Evolutionary conservation across 2,888 invertebrate species (phyloP), one percentile per base, ranked within the genome.

Genomic region (Acanthacorydalis orientalis): DNA sequence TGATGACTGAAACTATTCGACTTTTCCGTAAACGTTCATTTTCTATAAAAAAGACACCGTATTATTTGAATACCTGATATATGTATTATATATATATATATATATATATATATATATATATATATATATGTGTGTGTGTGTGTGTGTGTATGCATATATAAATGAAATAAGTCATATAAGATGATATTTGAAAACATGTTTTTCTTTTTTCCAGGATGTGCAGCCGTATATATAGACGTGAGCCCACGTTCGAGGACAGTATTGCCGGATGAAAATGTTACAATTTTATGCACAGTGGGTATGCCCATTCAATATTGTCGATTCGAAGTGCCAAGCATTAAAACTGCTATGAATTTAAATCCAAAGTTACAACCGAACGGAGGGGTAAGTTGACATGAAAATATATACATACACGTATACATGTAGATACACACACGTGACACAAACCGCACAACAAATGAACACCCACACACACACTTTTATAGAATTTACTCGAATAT

Each of bases 231-330:
- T 7, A 72, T 76, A 40, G 74, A 75, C 12, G 72, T 76, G 15
- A 63, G 67, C 0, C 75, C 74, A 0, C 62, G 56, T 9, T 69
- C 73, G 48, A 69, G 70, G 0, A 70, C 76, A 2, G 70, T 73
- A 2, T 63, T 74, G n/a, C 66, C 73, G 0, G 75, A 75, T 0
- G 72, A 72, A 42, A 71, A 71, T 47, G 66, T 76, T 33, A 68
- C 64, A 0, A 74, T 79, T 39, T 63, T 75, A 16, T 80, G 80
- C 63, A 71, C 70, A 57, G 73, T 77, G 6, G 65, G 68, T 8
- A 70, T 73, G 53, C 63, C 70, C 1, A 66, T 81, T 31, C 72
- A 72, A 48, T 73, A 75, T 9, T 81, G 81, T 61, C 72, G 73
- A 54, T 68, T 73, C 53, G 68, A 68, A 53, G 68, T 74, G 50